Percentiles rank a stretch among this genome's conserved stretches.
These are phyloP conservation scores for Labrus mixtus DNA, from an alignment of 2,113 vertebrate species.

Conservation along the genomic window DNA sequence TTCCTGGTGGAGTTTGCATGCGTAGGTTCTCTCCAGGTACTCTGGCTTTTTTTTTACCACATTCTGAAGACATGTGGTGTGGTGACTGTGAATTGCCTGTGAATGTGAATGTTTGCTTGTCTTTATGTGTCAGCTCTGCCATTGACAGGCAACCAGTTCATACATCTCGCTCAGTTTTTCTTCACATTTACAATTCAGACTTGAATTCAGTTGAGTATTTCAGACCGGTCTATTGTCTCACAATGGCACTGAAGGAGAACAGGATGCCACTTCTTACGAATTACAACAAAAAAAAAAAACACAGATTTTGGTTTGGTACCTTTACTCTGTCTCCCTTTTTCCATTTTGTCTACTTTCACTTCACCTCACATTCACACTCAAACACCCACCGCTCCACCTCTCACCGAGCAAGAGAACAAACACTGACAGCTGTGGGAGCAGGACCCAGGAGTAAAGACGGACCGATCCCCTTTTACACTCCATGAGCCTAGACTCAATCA, in stretches of 20 bases:
- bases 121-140: no score
- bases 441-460: constrained; percentile 25
- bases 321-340: constrained; percentile 24
- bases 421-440: background rate
- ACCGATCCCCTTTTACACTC: constrained; percentile 39
- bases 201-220: constrained; percentile 74
- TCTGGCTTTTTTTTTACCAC: no score
- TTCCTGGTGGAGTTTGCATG: no score
- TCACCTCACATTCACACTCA: background rate
- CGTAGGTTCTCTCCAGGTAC: no score
- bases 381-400: background rate
- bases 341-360: constrained; percentile 14
- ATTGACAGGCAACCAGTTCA: no score
- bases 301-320: constrained; percentile 63
- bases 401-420: constrained; percentile 3
- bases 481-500: constrained; percentile 14
- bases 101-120: no score
- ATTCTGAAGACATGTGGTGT: no score
- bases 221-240: constrained; percentile 76
- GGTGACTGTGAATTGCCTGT: no score
- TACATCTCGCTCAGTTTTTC: no score
- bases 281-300: no score
- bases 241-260: constrained; percentile 79
- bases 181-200: no score
- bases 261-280: constrained; percentile 78